A percentile compares a stretch with the other conserved stretches of the same genome.
Evolutionary conservation across 2,888 invertebrate species (phyloP).

Genomic region (Hipparchia sbordonii): DNA sequence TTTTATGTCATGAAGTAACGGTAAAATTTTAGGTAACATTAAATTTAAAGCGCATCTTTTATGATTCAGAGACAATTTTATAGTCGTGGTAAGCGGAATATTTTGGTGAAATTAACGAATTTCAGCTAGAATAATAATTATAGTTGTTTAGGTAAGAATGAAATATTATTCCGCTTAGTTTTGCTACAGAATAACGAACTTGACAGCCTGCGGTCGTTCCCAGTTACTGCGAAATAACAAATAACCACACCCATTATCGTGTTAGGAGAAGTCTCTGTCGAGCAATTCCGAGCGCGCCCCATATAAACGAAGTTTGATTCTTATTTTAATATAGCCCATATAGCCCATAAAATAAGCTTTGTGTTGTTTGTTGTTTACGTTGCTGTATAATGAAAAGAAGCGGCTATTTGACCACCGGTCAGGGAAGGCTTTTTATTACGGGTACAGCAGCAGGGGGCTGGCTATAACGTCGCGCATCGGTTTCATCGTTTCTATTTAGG

Average conservation of each 20-base stretch:
- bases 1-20: too few species aligned
- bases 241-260: constrained; percentile 26
- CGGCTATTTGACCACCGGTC: too few species aligned
- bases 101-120: background rate
- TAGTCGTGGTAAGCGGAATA: background rate
- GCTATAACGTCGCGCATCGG: too few species aligned
- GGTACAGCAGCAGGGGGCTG: too few species aligned
- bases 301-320: too few species aligned
- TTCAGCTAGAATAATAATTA: background rate
- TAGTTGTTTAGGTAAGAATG: background rate
- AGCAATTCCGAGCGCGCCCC: too few species aligned
- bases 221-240: constrained; percentile 17
- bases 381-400: too few species aligned
- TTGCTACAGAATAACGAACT: background rate
- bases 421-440: too few species aligned
- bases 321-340: too few species aligned
- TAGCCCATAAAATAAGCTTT: too few species aligned
- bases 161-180: constrained; percentile 4
- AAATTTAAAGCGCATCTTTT: background rate
- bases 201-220: constrained; percentile 1
- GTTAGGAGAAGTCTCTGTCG: background rate
- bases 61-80: background rate
- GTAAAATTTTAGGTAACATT: background rate
- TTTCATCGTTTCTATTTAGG: too few species aligned
- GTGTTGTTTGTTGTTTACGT: too few species aligned